Evolutionary conservation across 2,797 vertebrate genomes (phyloP).

Genomic region (Molossus alvarezi): DNA sequence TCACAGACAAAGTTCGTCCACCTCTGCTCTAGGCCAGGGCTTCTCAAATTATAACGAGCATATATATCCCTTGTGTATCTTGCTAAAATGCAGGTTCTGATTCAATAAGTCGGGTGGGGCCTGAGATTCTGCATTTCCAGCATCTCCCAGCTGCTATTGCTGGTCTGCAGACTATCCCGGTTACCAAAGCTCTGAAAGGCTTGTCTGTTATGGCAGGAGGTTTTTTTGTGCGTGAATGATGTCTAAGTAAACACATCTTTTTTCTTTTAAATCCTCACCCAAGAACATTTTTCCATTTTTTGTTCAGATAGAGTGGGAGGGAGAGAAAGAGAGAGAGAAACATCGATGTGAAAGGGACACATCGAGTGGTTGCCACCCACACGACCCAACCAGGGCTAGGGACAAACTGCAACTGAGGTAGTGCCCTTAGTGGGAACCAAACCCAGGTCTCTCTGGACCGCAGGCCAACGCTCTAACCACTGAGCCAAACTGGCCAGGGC

Average conservation of each 20-base stretch:
- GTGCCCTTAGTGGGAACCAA: too few species aligned
- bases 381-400: too few species aligned
- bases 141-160: not conserved
- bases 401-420: too few species aligned
- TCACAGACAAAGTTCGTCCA: not conserved
- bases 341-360: too few species aligned
- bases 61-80: not conserved
- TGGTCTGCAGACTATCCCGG: not conserved
- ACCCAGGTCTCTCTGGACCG: too few species aligned
- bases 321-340: too few species aligned
- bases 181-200: not conserved
- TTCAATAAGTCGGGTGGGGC: not conserved
- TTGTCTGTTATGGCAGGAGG: not conserved
- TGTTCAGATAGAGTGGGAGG: too few species aligned
- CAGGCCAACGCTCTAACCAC: too few species aligned
- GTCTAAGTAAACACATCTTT: conserved; percentile 2
- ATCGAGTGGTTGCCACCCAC: too few species aligned
- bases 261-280: too few species aligned
- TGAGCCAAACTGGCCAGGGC: too few species aligned
- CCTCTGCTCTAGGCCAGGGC: not conserved
- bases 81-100: not conserved
- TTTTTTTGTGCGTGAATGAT: not conserved
- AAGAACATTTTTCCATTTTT: too few species aligned
- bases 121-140: not conserved
- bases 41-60: not conserved